Conservation (phyloP, 2,888 invertebrate species). For the Pandemis corylana region DNA sequence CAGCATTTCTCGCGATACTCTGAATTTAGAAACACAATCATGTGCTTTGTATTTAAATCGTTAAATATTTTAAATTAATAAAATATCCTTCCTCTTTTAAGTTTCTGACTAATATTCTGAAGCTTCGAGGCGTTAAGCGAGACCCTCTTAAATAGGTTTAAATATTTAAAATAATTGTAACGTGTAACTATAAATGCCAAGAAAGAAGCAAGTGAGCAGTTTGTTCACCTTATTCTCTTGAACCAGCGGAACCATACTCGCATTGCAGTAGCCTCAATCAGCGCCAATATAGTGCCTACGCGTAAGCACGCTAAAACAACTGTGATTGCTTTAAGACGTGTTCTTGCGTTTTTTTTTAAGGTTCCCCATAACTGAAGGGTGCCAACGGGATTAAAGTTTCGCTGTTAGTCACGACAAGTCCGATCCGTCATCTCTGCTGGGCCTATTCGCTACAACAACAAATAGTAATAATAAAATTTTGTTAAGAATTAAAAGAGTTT, state of each 20-base stretch:
- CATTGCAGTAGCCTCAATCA: neutral
- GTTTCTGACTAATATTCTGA: neutral
- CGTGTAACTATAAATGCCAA: neutral
- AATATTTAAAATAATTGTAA: neutral
- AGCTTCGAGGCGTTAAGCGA: neutral
- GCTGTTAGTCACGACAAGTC: no score
- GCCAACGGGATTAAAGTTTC: no score
- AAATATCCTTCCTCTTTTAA: neutral
- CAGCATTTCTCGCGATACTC: no score
- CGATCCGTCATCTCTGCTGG: no score
- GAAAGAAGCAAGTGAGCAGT: neutral
- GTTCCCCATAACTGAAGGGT: no score
- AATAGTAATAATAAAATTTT: no score
- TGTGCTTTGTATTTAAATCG: no score
- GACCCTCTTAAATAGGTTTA: neutral
- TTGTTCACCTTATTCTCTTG: neutral
- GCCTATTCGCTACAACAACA: no score
- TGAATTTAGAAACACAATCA: no score
- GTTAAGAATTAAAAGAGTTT: no score
- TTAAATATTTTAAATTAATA: no score
- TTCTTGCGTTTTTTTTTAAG: neutral
- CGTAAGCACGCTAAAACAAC: slow-evolving; percentile 23
- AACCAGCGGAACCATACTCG: neutral
- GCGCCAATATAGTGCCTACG: slow-evolving; percentile 1
- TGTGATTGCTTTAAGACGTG: slow-evolving; percentile 19